A percentile compares a stretch with the other conserved stretches of the same genome.
These are phyloP conservation scores for Chionoecetes opilio DNA, from an alignment of 1,140 invertebrate species.

Conservation along the genomic window DNA sequence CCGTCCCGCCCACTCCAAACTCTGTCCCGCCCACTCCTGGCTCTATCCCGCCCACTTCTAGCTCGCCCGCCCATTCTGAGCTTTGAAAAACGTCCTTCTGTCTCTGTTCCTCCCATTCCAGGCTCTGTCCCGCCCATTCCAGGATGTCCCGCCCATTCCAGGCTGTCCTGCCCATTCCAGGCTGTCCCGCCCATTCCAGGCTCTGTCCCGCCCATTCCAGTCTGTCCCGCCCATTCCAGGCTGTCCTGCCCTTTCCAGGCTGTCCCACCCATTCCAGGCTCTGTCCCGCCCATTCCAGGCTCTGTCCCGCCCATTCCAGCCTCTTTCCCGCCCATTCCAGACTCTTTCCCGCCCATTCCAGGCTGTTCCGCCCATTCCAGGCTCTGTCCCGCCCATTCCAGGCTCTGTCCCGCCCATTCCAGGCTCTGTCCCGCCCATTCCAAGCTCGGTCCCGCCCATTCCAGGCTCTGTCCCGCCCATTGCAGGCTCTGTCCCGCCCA, in stretches of 20 bases:
- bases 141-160: background rate
- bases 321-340: background rate
- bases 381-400: background rate
- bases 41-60: background rate
- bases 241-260: too few relatives aligned
- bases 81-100: too few relatives aligned
- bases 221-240: too few relatives aligned
- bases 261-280: background rate
- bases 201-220: background rate
- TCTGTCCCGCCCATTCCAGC: too few relatives aligned
- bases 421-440: background rate
- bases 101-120: too few relatives aligned
- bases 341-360: background rate
- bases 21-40: background rate
- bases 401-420: background rate
- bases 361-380: background rate
- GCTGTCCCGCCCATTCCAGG: background rate
- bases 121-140: too few relatives aligned
- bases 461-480: background rate
- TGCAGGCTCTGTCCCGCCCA: background rate
- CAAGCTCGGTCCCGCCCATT: background rate
- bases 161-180: background rate
- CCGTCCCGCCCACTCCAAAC: background rate
- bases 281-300: too few relatives aligned
- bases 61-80: too few relatives aligned